Base-by-base conservation (phyloP, 2,113 vertebrate species). In the Nothocercus julius region DNA sequence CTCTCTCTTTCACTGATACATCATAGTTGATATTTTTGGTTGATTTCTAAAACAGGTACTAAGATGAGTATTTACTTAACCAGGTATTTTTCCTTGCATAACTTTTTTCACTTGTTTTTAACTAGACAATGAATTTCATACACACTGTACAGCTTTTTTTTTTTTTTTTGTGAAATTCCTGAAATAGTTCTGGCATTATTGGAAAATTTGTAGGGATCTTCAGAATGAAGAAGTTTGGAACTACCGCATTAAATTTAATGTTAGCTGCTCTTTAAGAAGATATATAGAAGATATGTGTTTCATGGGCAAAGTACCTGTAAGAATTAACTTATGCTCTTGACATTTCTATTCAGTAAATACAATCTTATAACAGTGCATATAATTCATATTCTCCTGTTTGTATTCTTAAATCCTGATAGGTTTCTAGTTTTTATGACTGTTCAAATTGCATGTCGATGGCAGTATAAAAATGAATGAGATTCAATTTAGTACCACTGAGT, bases 11-110 rank as follows among this genome's bases (percentile, higher is more conserved):
- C 36, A 18, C 16, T 59, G n/a, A n/a, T 32, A 68, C 21, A 5
- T 45, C 53, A 20, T 11, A 58, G 27, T 28, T 74, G 54, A 69
- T 30, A 53, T n/a, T 42, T 79, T 75, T 80, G 36, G 32, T 80
- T 84, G 53, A 74, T 63, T 79, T 75, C 42, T 75, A 14, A n/a
- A 87, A 32, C 19, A 59, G 78, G 30, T 58, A 13, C 96, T 96
- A 11, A 61, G 16, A 86, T 91, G 97, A 98, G 95, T 96, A 97
- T 97, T 96, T 95, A 96, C 97, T 94, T 97, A 95, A 97, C 94
- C 97, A 7, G 77, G 89, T 68, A 38, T 12, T 76, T 97, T 98
- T 94, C 95, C 95, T 95, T 94, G 88, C 18, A 20, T 62, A 36
- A 51, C 19, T 62, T 67, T 53, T 82, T 73, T 94, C 44, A 69